Base-by-base conservation (phyloP, 2,888 invertebrate species). In the Luperina testacea region DNA sequence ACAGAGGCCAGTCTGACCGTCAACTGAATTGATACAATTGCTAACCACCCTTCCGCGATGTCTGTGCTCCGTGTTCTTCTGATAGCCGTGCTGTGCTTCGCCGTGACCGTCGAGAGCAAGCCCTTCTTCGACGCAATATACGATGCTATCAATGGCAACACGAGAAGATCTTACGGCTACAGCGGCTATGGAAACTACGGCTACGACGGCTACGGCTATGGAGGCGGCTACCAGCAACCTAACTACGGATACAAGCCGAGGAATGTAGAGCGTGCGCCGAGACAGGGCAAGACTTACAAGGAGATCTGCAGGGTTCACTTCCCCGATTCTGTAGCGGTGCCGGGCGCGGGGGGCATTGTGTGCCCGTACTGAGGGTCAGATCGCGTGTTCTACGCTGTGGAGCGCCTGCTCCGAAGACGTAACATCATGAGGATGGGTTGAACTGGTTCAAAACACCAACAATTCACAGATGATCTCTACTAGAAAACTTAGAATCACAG, bases 251-350 rank as follows among this genome's bases (percentile, higher is more conserved):
- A 88, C 59, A 88, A 83, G 38, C 92, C 93, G 53, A 91, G 90
- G 75, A 87, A 84, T 15, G 91, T 87, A 11, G 92, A 93, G 76
- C 87, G 90, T 73, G 89, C 92, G 20, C 88, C 93, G 83, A 90
- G 94, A 90, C 89, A 97, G 95, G 94, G 93, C 59, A 97, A 97
- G 88, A 97, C 98, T 2, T 98, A 97, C 94, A 97, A 97, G 90
- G 97, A 98, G 73, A 97, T 98, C 85, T 98, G 98, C 91, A 97
- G 97, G 78, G 97, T 98, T 13, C 97, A 98, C 85, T 97, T 95
- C 97, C 98, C 89, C 95, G 97, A 93, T 90, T 97, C 98, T 0
- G 90, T 91, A 51, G 94, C 93, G 6, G 89, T 92, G 63, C 98
- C 88, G 94, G 97, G 94, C 83, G 97, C 97, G 0, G 97, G 97